phyloP scores from a whole-genome alignment of 2,888 invertebrate genomes.

The Octonoba sinensis region DNA sequence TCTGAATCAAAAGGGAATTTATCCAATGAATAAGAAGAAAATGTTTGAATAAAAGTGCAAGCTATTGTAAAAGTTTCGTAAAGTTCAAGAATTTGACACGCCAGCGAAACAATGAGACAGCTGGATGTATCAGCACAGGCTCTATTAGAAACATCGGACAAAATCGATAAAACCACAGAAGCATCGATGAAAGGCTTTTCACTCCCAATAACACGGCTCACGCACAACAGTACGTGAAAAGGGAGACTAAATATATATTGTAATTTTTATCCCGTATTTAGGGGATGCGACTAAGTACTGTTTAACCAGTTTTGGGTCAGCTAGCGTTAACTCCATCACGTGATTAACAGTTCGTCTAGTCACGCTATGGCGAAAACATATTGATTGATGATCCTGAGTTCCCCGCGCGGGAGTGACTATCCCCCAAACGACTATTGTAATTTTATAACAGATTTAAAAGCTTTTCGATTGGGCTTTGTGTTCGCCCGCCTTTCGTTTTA shows the following conservation, averaged over 20 bases:
- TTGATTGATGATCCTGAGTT: constrained; percentile 13
- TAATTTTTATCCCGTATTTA: constrained; percentile 5
- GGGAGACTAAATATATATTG: constrained; percentile 13
- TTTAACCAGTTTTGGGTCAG: constrained; percentile 17
- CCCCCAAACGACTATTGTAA: constrained; percentile 4
- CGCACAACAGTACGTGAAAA: constrained; percentile 16
- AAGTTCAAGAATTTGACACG: too few species aligned
- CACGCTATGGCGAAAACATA: constrained; percentile 5
- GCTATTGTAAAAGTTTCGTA: too few species aligned
- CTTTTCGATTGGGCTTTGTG: constrained; percentile 6
- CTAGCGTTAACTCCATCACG: not conserved
- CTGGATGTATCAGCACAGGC: too few species aligned
- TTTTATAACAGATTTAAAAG: constrained; percentile 14
- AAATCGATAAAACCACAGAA: constrained; percentile 9
- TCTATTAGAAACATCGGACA: not conserved
- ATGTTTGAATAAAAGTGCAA: too few species aligned
- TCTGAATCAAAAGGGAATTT: too few species aligned
- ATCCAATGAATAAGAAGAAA: too few species aligned
- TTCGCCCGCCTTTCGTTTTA: not conserved
- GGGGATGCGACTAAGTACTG: constrained; percentile 6
- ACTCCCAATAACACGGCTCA: constrained; percentile 2
- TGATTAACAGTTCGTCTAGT: not conserved
- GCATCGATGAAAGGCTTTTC: constrained; percentile 1
- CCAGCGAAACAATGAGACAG: too few species aligned
- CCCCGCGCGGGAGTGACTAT: not conserved